These are phyloP conservation scores for Campylomormyrus tamandua DNA, from an alignment of 2,113 vertebrate species.

Conservation along the genomic window DNA sequence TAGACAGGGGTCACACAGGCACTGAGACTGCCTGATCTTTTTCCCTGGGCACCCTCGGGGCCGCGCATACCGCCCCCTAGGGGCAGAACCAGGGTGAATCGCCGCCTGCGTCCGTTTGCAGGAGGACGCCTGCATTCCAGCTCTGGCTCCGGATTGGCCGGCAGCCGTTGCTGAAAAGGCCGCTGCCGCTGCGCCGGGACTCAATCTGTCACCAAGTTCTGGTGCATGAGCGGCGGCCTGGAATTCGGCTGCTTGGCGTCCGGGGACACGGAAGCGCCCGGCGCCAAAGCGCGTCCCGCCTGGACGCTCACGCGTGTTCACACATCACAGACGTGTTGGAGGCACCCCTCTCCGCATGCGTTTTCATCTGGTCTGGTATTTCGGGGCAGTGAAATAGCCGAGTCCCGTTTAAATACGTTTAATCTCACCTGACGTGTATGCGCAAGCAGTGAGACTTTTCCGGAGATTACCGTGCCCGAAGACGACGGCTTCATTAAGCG, in stretches of 20 bases:
- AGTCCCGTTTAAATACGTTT: background rate
- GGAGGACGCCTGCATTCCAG: background rate
- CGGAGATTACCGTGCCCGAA: background rate
- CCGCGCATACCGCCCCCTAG: background rate
- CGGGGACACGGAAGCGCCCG: background rate
- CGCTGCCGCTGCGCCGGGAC: background rate
- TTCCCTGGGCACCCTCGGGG: background rate
- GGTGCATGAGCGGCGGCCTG: background rate
- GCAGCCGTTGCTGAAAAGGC: background rate
- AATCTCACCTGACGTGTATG: background rate
- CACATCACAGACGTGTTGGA: background rate
- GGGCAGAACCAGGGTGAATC: background rate
- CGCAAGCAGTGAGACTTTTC: background rate
- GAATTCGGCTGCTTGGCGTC: background rate
- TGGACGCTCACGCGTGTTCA: background rate
- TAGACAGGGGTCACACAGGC: no score
- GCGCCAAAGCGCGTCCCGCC: background rate
- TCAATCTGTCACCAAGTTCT: constrained; percentile 2
- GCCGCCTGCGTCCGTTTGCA: background rate
- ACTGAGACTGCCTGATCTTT: background rate
- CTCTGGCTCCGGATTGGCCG: background rate
- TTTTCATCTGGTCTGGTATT: background rate
- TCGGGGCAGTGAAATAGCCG: background rate
- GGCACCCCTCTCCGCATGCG: background rate
- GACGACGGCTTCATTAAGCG: background rate